Evolutionary conservation across 2,797 vertebrate genomes (phyloP), one percentile per base, ranked within the genome.

Genomic region (Poeciliopsis infans): DNA sequence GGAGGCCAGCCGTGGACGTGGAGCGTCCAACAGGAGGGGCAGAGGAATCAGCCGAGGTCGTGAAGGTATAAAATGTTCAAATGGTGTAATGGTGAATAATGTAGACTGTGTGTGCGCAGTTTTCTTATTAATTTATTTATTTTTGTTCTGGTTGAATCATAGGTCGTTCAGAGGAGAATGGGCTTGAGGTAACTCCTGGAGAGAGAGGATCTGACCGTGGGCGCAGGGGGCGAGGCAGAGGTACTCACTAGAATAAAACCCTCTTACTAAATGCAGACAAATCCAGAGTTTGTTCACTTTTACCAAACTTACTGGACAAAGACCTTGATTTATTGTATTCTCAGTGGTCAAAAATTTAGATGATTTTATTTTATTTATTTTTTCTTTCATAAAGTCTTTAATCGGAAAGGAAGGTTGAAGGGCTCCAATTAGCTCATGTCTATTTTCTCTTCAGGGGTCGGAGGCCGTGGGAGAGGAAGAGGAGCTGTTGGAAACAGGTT

Each of bases 101-200:
- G 7, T 81, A 20, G 10, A 31, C 76, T 72, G 12, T 79, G 7
- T 47, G 1, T 71, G 46, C 0, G 46, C 0, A 47, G 11, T 66
- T 41, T 31, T 64, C 18, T 39, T 12, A 36, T 74, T n/a, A n/a
- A n/a, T n/a, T 20, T 3, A 25, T 25, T 53, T 53, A 5, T 1
- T 79, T 57, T 83, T 13, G 74, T 76, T 83, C 13, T 73, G 83
- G 13, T 57, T 84, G 8, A 33, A 15, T 76, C 92, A 2, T 90
- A 98, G 98, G 97, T 87, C 93, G 96, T 87, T 80, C 92, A 28
- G 98, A 99, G 92, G 98, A 99, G 91, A 99, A 99, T 82, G 98
- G 97, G 47, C 96, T 98, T 93, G 97, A 98, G 82, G 95, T 83
- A 82, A 94, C 59, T 89, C 97, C 95, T 87, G 97, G 96, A 83